Evolutionary conservation across 2,797 vertebrate genomes (phyloP).

Genomic region (Pangasius larnaudii): DNA sequence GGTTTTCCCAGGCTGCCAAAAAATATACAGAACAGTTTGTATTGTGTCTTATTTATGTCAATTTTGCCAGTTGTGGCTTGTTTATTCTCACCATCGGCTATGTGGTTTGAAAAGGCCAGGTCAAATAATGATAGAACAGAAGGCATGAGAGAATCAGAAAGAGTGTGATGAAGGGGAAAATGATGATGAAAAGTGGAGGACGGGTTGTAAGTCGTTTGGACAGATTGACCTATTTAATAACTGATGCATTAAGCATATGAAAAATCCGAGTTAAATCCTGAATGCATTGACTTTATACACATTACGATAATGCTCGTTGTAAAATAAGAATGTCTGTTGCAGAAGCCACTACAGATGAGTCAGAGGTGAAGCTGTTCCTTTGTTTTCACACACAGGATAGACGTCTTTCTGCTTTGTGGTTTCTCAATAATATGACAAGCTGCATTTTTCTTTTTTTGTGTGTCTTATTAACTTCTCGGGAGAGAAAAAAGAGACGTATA

Average conservation of each 20-base stretch:
- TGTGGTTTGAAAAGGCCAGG: not conserved
- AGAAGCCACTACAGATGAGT: conserved; percentile 38
- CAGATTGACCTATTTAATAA: not conserved
- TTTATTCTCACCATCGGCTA: not conserved
- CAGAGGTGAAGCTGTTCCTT: conserved; percentile 20
- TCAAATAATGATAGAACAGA: not conserved
- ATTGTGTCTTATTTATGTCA: not conserved
- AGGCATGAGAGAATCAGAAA: not conserved
- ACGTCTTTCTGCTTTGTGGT: not conserved
- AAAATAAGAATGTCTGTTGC: conserved; percentile 1
- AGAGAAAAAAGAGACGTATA: not conserved
- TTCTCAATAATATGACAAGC: conserved; percentile 4
- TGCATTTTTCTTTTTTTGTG: not conserved
- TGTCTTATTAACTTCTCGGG: not conserved
- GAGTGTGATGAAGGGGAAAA: not conserved
- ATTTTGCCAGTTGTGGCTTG: not conserved
- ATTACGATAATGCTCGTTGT: conserved; percentile 31
- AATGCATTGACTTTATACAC: conserved; percentile 13
- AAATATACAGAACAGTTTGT: not conserved
- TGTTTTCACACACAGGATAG: not conserved
- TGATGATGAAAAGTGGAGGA: not conserved
- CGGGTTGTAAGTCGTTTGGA: not conserved
- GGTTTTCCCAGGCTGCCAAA: not conserved
- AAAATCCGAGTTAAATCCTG: conserved; percentile 3
- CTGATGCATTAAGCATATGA: not conserved